Base-by-base conservation (phyloP, 2,797 vertebrate genomes). In the Pseudochaenichthys georgianus region DNA sequence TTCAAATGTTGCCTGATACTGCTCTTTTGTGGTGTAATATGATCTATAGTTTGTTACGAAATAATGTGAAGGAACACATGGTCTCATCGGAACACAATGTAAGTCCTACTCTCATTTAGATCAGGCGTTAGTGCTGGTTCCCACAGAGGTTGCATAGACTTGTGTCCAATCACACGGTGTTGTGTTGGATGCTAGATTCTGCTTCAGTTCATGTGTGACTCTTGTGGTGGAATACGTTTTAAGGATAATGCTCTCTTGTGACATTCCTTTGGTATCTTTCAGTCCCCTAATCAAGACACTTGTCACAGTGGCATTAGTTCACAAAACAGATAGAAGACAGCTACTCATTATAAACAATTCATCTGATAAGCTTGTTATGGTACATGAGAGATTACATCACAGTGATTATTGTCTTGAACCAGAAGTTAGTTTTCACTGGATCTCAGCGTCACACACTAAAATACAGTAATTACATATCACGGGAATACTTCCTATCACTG, bases 271-370 rank as follows among this genome's bases (percentile, higher is more conserved):
- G 64, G 57, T 81, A 48, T 87, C 68, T 85, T 90, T 88, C 70
- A 90, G 57, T 73, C 55, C n/a, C 50, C 84, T 90, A 92, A 94
- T 94, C 92, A 94, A 83, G 72, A 77, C 73, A 74, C 82, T 92
- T 90, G 88, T 91, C 76, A 83, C 84, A 62, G 69, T 83, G 72
- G 65, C 80, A 88, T 83, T 88, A 81, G 89, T 85, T 71, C 76
- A 81, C 63, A 86, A 77, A 82, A 75, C 69, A 91, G 81, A 90
- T 70, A 82, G 74, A 68, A 82, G 74, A 68, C 68, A 82, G 88
- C 78, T 85, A 82, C 92, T 93, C 91, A 88, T 76, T 77, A 79
- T 76, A 65, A 89, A 93, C 81, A 61, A 80, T 92, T 93, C 82
- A 92, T 91, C 78, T 81, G 85, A 83, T 90, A 85, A 83, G 75